These are phyloP conservation scores for Heliconius cydno DNA, from an alignment of 2,888 invertebrate species.

Conservation along the genomic window DNA sequence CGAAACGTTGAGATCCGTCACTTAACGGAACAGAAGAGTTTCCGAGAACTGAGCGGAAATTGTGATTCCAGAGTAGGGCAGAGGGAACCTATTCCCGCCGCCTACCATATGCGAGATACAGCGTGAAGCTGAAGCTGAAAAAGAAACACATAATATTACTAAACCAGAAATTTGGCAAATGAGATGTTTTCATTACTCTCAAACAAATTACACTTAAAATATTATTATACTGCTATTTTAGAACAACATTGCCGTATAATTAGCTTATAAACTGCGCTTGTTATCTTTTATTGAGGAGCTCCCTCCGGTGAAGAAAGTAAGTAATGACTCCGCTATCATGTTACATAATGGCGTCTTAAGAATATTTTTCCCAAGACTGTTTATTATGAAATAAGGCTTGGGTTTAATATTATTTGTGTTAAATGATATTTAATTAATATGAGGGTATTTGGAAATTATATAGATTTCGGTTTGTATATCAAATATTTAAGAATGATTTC, in stretches of 20 bases:
- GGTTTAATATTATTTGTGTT: not conserved
- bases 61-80: not conserved
- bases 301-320: conserved; percentile 37
- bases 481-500: not conserved
- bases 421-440: not conserved
- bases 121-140: not conserved
- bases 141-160: not conserved
- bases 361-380: not conserved
- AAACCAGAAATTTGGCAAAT: not conserved
- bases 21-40: too few species aligned
- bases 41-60: not conserved
- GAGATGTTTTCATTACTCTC: not conserved
- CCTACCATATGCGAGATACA: not conserved
- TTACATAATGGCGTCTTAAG: conserved; percentile 29
- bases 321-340: conserved; percentile 31
- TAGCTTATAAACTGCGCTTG: conserved; percentile 35
- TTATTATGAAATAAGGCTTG: conserved; percentile 10
- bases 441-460: not conserved
- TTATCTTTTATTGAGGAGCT: conserved; percentile 29
- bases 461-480: not conserved
- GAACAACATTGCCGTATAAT: conserved; percentile 38
- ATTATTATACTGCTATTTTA: conserved; percentile 7
- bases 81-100: too few species aligned
- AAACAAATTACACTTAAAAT: conserved; percentile 3
- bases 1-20: not conserved